Evolutionary conservation across 2,888 invertebrate species (phyloP), one percentile per base, ranked within the genome.

Genomic region (Stegana nigrithorax): DNA sequence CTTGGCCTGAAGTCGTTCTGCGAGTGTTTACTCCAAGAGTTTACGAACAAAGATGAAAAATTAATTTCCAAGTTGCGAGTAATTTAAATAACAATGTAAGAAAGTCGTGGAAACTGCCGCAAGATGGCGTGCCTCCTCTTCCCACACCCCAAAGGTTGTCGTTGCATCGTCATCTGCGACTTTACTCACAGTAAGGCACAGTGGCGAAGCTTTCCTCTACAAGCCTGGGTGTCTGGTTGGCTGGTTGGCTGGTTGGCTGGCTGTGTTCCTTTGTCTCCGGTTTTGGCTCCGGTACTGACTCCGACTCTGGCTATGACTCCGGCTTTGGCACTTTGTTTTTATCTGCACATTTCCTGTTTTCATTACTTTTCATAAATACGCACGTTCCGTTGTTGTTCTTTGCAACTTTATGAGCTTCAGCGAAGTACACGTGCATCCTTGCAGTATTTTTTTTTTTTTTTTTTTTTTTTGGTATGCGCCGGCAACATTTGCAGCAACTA

Each of bases 31-130:
- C n/a, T n/a, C n/a, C n/a, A n/a, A n/a, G n/a, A 39, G 39, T 39
- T 39, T n/a, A n/a, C n/a, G n/a, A 8, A 39, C 7, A 23, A 12
- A 45, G 23, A 45, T 21, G 45, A 59, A 51, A 68, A 72, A 72
- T 70, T 70, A 64, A 68, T 70, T 70, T 63, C 61, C 55, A 70
- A 69, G 67, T 69, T 70, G 64, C 55, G 59, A 60, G 44, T 51
- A 63, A 66, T 64, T 64, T 59, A 59, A 59, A 63, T 62, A 64
- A 61, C 64, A 68, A 62, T 68, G 65, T 61, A 66, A 55, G 67
- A 62, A 68, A 71, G 42, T 68, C 63, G 36, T 55, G 17, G 56
- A 45, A 62, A 65, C 59, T 63, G 64, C 58, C 44, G 32, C 45
- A 57, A 53, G 56, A 19, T 26, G 45, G 50, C 60, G 59, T 29